Base-by-base conservation (phyloP, 2,888 invertebrate genomes). In the Linnaemya tessellans region DNA sequence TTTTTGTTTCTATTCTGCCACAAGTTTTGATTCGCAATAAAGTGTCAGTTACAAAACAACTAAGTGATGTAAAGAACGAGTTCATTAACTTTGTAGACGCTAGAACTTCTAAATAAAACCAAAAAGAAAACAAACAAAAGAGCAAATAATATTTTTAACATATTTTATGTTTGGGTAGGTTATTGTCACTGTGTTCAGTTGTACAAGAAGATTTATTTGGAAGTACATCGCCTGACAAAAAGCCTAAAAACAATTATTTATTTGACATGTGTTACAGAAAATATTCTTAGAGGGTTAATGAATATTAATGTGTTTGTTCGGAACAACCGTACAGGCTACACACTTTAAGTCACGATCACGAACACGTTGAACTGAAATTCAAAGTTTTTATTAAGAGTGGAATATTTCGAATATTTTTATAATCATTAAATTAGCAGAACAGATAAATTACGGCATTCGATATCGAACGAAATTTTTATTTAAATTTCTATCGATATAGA, bases 101-200 rank as follows among this genome's bases (percentile, higher is more conserved):
- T 65, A 70, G 58, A 58, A 62, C 20, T 75, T 75, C n/a, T 75
- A 20, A 67, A 67, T 58, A 49, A 68, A 60, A 2, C 2, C 3
- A 30, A 30, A 30, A 30, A 30, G 30, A 30, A 30, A 30, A 30
- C 30, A 58, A 60, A 43, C n/a, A 64, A 71, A 38, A 10, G 20
- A 51, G 30, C 30, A 30, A 51, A 54, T 54, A 51, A 20, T 70
- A 60, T 74, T 64, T 64, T 77, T 70, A 82, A 81, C 54, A 81
- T 64, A 68, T 54, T 78, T 68, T 30, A 49, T 78, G 81, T 81
- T 81, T 64, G 84, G 67, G 62, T 84, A 82, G 84, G 84, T 84
- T 84, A 64, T 73, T 82, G 74, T 71, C 64, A 51, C 38, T 25
- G n/a, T 4, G 15, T 68, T 68, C 68, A 41, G 46, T 60, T 38